phyloP scores from a whole-genome alignment of 2,797 vertebrate species.

The Chromobotia macracanthus region DNA sequence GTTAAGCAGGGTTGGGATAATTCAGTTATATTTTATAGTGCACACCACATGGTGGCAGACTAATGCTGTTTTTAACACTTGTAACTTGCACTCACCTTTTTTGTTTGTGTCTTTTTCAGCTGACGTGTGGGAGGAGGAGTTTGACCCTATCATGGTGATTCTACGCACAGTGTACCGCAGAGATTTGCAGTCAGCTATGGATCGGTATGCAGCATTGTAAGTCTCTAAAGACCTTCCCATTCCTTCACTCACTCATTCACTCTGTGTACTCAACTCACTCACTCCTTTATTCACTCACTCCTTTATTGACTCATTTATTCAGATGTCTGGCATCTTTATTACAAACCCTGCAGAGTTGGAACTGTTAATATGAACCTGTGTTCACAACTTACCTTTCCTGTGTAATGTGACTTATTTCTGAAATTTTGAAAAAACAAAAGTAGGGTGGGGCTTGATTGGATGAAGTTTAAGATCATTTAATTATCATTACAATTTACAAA shows the following conservation, averaged over 20 bases:
- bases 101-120: slow-evolving; percentile 70
- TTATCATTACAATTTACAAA: no score
- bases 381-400: neutral
- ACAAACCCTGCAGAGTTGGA: neutral
- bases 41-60: slow-evolving; percentile 70
- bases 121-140: slow-evolving; percentile 97
- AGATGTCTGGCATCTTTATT: neutral
- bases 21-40: slow-evolving; percentile 9
- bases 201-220: slow-evolving; percentile 98
- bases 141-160: slow-evolving; percentile 98
- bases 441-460: no score
- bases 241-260: no score
- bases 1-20: no score
- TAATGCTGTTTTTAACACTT: slow-evolving; percentile 45
- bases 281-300: neutral
- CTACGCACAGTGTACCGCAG: slow-evolving; percentile 96
- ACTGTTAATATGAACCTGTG: neutral
- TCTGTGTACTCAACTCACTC: no score
- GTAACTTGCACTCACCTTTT: no score
- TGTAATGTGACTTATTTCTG: neutral
- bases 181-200: slow-evolving; percentile 99
- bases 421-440: no score
- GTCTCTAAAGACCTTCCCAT: slow-evolving; percentile 45
- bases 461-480: no score
- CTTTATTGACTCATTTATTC: no score